Conservation (phyloP, 2,888 invertebrate genomes). For the Agriopis marginaria region DNA sequence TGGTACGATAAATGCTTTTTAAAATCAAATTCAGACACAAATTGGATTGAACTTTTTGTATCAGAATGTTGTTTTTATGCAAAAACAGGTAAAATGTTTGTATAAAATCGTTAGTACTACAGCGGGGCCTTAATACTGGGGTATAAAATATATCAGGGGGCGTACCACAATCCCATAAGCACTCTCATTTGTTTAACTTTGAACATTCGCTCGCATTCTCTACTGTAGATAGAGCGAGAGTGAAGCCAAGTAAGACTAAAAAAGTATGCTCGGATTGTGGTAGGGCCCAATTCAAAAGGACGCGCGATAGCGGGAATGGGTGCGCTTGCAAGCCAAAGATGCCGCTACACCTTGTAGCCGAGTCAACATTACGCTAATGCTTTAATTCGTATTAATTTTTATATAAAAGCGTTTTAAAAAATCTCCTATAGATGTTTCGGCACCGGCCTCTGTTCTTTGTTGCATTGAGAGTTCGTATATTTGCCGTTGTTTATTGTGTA, state of each 20-base stretch:
- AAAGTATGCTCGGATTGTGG: not conserved
- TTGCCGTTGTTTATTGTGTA: conserved; percentile 80
- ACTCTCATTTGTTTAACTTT: not conserved
- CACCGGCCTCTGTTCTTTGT: conserved; percentile 69
- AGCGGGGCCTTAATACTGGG: not conserved
- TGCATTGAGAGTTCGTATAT: conserved; percentile 75
- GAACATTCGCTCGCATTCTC: not conserved
- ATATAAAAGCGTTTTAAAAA: conserved; percentile 57
- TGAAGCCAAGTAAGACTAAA: not conserved
- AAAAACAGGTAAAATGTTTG: not conserved
- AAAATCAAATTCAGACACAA: not conserved
- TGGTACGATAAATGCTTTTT: too few species aligned
- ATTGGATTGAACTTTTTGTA: not conserved
- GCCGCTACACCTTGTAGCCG: conserved; percentile 67
- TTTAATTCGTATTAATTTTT: conserved; percentile 76
- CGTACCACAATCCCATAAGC: not conserved
- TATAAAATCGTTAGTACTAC: not conserved
- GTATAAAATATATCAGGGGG: not conserved
- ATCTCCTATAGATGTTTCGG: conserved; percentile 69
- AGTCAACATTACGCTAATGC: conserved; percentile 81
- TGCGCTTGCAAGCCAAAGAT: conserved; percentile 77
- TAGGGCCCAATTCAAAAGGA: not conserved
- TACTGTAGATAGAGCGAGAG: not conserved
- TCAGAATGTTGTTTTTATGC: too few species aligned
- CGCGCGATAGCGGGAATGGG: conserved; percentile 35